Base-by-base conservation (phyloP, 2,888 invertebrate genomes). In the Pycnomerus fuliginosus region DNA sequence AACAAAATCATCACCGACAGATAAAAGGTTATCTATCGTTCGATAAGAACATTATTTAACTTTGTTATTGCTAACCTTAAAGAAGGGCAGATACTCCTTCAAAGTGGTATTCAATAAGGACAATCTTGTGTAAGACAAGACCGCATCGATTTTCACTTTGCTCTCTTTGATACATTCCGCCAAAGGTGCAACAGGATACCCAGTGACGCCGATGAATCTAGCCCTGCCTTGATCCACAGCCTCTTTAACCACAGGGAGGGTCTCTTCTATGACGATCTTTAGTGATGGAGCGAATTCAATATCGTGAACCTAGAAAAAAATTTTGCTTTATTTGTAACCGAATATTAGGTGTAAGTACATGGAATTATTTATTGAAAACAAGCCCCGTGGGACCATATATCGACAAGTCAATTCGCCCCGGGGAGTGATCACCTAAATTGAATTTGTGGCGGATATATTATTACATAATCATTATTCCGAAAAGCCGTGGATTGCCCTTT, bases 151-250 rank as follows among this genome's bases (percentile, higher is more conserved):
- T 51, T 79, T 78, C 8, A 61, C 45, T 8, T 28, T 31, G 63
- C 76, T 82, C 41, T 76, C 80, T 59, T 85, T 80, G 3, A 91
- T 72, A 27, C 87, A 80, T 55, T 88, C 85, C 69, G 84, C 84
- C 61, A 96, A 75, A 14, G 82, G 74, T 0, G 82, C 80, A 4
- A 95, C 72, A 11, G 91, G 87, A 71, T 96, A 96, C 11, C 87
- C 89, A 0, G 94, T 93, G 5, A 95, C 71, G 0, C 96, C 96
- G 51, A 96, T 90, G 65, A 78, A 86, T 48, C 79, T 80, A 0
- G 86, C 87, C 65, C 84, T 85, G 2, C 86, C 85, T 27, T 83
- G 79, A 16, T 80, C 76, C 1, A 88, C 85, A 4, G 88, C 79
- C 58, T 80, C 81, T 55, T 87, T 83, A 7, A 96, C 69, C 1